A percentile compares a stretch with the other conserved stretches of the same genome.
Conservation (phyloP, 2,888 invertebrate genomes). For the Cephonodes hylas region DNA sequence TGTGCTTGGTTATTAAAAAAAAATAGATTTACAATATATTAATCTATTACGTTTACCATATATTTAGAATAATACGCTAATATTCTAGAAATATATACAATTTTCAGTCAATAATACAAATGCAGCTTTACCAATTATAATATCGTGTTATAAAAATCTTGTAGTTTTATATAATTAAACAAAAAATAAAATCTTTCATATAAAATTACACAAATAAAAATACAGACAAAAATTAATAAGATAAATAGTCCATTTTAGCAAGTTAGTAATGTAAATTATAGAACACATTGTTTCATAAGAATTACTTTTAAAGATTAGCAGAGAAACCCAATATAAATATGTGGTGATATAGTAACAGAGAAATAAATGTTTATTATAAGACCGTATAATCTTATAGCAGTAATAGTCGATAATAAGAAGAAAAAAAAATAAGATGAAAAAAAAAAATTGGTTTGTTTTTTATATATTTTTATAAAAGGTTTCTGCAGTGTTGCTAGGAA, state of each 20-base stretch:
- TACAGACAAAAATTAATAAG: not conserved
- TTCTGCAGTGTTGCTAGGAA: not conserved
- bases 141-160: not conserved
- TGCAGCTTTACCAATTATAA: not conserved
- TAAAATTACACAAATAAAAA: not conserved
- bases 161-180: not conserved
- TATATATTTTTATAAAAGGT: too few relatives aligned
- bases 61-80: not conserved
- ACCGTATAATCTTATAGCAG: too few relatives aligned
- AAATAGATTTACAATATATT: not conserved
- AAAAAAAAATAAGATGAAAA: too few relatives aligned
- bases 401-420: too few relatives aligned
- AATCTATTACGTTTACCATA: slow-evolving; percentile 18
- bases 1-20: not conserved
- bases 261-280: too few relatives aligned
- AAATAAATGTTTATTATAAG: too few relatives aligned
- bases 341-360: too few relatives aligned
- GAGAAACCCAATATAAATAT: too few relatives aligned
- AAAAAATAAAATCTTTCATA: not conserved
- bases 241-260: not conserved
- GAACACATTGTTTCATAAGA: too few relatives aligned
- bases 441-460: too few relatives aligned
- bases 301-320: too few relatives aligned
- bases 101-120: not conserved
- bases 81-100: not conserved